These are phyloP conservation scores for Apis dorsata DNA, from an alignment of 1,140 invertebrate species.

Conservation along the genomic window DNA sequence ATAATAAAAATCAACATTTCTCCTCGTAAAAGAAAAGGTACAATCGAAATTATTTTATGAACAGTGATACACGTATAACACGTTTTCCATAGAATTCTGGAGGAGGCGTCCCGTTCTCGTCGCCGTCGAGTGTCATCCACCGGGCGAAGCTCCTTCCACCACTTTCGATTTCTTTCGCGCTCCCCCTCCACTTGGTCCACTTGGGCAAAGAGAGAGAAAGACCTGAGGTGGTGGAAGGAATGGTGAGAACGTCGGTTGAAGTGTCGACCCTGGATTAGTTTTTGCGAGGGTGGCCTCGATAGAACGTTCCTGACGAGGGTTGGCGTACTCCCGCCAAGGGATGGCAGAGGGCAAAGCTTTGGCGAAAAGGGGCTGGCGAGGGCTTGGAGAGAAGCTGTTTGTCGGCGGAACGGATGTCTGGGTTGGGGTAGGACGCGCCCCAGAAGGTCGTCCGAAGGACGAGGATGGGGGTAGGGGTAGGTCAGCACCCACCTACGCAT, in stretches of 20 bases:
- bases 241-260: conserved; percentile 15
- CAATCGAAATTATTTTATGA: too few relatives aligned
- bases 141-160: neutral
- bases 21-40: too few relatives aligned
- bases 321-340: conserved; percentile 37
- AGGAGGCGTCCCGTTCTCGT: neutral
- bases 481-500: conserved; percentile 76
- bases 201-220: neutral
- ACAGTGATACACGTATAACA: too few relatives aligned
- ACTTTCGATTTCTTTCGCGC: conserved; percentile 41
- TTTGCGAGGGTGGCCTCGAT: conserved; percentile 59
- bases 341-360: conserved; percentile 30
- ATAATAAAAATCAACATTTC: too few relatives aligned
- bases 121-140: neutral
- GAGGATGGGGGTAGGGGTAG: conserved; percentile 73
- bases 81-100: neutral
- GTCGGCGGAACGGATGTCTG: conserved; percentile 65
- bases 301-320: conserved; percentile 60
- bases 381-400: conserved; percentile 55
- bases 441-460: conserved; percentile 71
- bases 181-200: too few relatives aligned
- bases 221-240: neutral
- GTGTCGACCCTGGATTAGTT: conserved; percentile 56
- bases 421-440: conserved; percentile 74
- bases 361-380: neutral